Evolutionary conservation across 1,140 invertebrate species (phyloP).

Genomic region (Argopecten irradians): DNA sequence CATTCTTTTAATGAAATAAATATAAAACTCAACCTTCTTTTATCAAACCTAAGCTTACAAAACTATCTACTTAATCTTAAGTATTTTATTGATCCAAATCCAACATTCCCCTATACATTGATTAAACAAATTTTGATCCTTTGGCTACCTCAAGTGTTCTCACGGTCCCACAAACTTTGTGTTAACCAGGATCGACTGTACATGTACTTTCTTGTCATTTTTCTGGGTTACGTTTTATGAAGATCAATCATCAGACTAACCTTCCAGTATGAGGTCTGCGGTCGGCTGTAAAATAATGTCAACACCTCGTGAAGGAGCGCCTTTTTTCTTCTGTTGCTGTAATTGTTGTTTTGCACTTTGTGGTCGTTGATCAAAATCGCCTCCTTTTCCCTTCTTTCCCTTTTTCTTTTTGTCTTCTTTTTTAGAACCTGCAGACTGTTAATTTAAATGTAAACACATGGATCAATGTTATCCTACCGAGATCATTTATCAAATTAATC

Average conservation of each 20-base stretch:
- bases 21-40: too few relatives aligned
- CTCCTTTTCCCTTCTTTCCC: conserved; percentile 66
- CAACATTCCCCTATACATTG: too few relatives aligned
- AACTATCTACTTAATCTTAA: too few relatives aligned
- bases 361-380: background rate
- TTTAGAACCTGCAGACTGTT: conserved; percentile 67
- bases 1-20: background rate
- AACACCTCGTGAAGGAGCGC: background rate
- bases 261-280: conserved; percentile 43
- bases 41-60: too few relatives aligned
- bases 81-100: too few relatives aligned
- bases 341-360: conserved; percentile 41
- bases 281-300: conserved; percentile 52
- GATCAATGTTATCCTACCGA: background rate
- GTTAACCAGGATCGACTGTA: too few relatives aligned
- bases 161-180: too few relatives aligned
- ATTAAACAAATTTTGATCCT: too few relatives aligned
- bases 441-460: conserved; percentile 28
- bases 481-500: too few relatives aligned
- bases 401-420: conserved; percentile 70
- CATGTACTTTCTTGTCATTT: too few relatives aligned
- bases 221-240: too few relatives aligned
- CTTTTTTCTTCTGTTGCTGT: conserved; percentile 51
- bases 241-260: conserved; percentile 37
- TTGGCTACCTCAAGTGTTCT: too few relatives aligned